Conservation (phyloP, 30 jellyfish, hydroid and myxozoan species). For the Pseudorhiza aurosa region DNA sequence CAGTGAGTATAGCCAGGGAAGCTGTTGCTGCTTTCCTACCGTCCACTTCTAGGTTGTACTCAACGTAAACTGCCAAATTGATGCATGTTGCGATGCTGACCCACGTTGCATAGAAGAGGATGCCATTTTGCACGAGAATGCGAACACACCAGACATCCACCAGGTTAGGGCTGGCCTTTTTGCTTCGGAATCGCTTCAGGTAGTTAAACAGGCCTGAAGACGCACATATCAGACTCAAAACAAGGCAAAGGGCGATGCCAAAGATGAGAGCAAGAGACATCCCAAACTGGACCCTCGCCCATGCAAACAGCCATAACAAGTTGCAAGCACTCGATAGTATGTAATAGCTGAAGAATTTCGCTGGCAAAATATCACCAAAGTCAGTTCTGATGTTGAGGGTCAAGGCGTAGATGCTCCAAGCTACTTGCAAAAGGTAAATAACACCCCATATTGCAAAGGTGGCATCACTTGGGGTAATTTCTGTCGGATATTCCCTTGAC, state of each 20-base stretch:
- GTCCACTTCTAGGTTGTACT: conserved; percentile 48
- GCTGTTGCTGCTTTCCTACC: conserved; percentile 63
- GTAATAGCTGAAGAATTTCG: conserved; percentile 34
- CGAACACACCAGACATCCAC: conserved; percentile 71
- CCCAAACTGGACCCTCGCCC: conserved; percentile 57
- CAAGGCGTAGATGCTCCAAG: conserved; percentile 30
- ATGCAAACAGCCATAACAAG: conserved; percentile 48
- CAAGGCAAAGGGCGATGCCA: conserved; percentile 39
- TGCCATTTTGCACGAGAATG: conserved; percentile 72
- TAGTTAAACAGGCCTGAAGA: conserved; percentile 39
- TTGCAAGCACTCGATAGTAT: conserved; percentile 43
- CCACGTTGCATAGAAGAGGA: conserved; percentile 70
- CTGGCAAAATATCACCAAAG: conserved; percentile 46
- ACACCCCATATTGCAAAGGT: conserved; percentile 58
- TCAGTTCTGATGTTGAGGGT: conserved; percentile 28
- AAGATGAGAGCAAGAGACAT: conserved; percentile 34
- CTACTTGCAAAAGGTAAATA: conserved; percentile 10
- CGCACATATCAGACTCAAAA: conserved; percentile 24
- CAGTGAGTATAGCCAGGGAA: conserved; percentile 33
- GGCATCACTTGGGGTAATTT: conserved; percentile 50
- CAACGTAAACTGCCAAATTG: conserved; percentile 30
- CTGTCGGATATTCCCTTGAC: conserved; percentile 25
- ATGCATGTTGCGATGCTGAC: conserved; percentile 63
- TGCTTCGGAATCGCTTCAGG: conserved; percentile 22
- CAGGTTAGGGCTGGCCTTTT: conserved; percentile 36